Base-by-base conservation (phyloP, 2,797 vertebrate genomes). In the Chelon labrosus region DNA sequence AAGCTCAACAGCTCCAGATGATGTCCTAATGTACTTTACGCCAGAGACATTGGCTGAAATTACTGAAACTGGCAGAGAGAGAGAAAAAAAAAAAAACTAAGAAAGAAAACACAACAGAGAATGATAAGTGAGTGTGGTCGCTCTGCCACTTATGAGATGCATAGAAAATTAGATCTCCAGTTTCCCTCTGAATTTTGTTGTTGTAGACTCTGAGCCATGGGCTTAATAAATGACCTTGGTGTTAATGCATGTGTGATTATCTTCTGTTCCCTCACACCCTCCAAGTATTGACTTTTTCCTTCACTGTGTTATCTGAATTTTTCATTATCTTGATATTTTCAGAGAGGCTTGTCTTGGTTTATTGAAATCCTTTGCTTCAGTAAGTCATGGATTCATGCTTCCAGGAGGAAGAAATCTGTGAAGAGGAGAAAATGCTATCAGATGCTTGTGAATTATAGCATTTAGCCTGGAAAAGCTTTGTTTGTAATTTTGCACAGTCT, bases 141-240 rank as follows among this genome's bases (percentile, higher is more conserved):
- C 68, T 73, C 68, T 4, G 6, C 77, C 56, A 61, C 82, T 83
- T 86, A 89, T 86, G 82, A 89, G 72, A 86, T 71, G 69, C 38
- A 14, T 59, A 65, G 73, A 82, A 78, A 90, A 90, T 89, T 70
- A 54, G 83, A 87, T 88, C 88, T 88, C 42, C 83, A 52, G 72
- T 77, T 85, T 84, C 50, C 56, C 63, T 73, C 67, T 75, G 71
- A 85, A 84, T 73, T 69, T 56, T 68, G 65, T n/a, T 52, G 75
- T 17, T 20, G 58, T 25, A 47, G 68, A 71, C 53, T 65, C 0
- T 1, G 35, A 81, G 82, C 79, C 37, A 22, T 55, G 71, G 84
- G 83, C 81, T 60, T 85, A 82, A 89, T 85, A 86, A 82, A 89
- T 88, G 80, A 88, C 88, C 83, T 83, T 37, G 66, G 78, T 79